Conservation (phyloP, 1,140 invertebrate genomes). For the Triops longicaudatus region DNA sequence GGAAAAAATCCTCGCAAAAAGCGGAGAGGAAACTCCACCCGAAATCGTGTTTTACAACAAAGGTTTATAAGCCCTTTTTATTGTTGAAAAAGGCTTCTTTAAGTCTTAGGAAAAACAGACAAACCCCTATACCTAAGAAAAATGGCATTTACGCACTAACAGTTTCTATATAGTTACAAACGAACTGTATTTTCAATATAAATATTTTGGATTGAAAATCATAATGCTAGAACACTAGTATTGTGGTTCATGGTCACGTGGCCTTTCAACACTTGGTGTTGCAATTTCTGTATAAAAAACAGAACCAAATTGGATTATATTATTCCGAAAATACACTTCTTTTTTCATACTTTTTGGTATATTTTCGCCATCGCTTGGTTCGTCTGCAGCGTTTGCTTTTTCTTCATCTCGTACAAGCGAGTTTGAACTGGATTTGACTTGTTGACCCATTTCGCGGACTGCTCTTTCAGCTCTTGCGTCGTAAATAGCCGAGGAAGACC, state of each 20-base stretch:
- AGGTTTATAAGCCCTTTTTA: background rate
- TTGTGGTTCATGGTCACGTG: conserved; percentile 7
- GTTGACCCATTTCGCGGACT: background rate
- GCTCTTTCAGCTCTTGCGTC: background rate
- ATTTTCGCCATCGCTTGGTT: conserved; percentile 7
- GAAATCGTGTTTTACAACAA: conserved; percentile 6
- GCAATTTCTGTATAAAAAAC: background rate
- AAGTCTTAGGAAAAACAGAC: too few species aligned
- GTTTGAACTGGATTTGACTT: background rate
- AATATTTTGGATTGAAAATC: background rate
- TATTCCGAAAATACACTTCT: background rate
- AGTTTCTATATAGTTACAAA: background rate
- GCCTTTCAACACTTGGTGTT: conserved; percentile 14
- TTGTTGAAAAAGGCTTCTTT: too few species aligned
- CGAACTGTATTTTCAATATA: background rate
- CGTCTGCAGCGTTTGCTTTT: background rate
- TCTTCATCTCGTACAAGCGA: background rate
- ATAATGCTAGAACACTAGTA: background rate
- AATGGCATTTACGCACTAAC: background rate
- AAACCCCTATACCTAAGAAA: background rate
- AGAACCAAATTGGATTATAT: conserved; percentile 12
- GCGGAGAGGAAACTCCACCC: background rate
- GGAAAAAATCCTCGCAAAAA: background rate
- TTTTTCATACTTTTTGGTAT: background rate
- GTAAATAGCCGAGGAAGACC: background rate